Evolutionary conservation across 2,113 vertebrate species (phyloP), one percentile per base, ranked within the genome.

Genomic region (Myrmophylax atrothorax): DNA sequence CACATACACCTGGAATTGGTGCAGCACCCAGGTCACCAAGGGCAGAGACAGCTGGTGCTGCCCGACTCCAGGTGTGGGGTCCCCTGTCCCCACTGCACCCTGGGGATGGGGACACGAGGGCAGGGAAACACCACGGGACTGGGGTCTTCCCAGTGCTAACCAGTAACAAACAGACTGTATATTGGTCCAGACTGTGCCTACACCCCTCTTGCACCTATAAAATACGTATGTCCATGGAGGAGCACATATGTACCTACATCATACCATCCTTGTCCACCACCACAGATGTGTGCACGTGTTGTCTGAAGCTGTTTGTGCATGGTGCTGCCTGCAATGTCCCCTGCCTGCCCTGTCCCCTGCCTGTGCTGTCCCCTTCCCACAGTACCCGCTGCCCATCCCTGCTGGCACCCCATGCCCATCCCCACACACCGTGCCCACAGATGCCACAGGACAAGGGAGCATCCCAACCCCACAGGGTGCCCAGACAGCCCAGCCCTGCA

Each of bases 171-270:
- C 50, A 75, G 14, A 16, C 15, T 50, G 11, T 0, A 4, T 1
- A 53, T 0, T 1, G n/a, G 14, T 3, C 24, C 66, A 12, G 0
- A 2, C 50, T 0, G 37, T 13, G 50, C 55, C 63, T 4, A 8
- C 44, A 8, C 10, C 7, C 29, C 46, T 9, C 3, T 13, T 3
- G 9, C 13, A 90, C 40, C 42, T 4, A 11, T 0, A 25, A 5
- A 64, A 29, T 1, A 11, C 22, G 1, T 11, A 10, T 3, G 33
- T 18, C 46, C 25, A 0, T 3, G 46, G 55, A 15, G 7, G 12
- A 47, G 37, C 35, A 6, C 8, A 0, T 1, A 16, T 14, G 35
- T 33, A 26, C 0, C 1, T 1, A 3, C 59, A 52, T 14, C 72
- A 20, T 63, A 3, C 26, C 76, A 19, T 15, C 29, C 79, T 14